These are phyloP conservation scores for Drosophila neutralis DNA, from an alignment of 2,888 invertebrate genomes.

Conservation along the genomic window DNA sequence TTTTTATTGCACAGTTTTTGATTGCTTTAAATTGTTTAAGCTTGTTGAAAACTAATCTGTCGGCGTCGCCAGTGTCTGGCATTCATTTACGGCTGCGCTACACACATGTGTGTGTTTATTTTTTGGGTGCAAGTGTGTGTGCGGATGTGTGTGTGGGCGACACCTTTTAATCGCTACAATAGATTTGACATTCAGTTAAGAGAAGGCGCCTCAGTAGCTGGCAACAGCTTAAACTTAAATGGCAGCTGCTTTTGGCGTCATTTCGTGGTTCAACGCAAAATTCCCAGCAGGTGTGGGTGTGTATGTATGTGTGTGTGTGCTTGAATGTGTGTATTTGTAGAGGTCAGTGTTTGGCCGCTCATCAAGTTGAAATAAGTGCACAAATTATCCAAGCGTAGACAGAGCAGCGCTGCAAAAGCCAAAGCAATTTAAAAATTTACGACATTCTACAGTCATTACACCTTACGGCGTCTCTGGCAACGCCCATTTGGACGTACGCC, in stretches of 20 bases:
- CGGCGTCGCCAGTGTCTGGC: conserved; percentile 15
- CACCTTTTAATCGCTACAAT: conserved; percentile 65
- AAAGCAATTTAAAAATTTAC: conserved; percentile 75
- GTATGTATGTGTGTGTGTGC: background rate
- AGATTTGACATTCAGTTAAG: conserved; percentile 79
- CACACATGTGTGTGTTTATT: conserved; percentile 1
- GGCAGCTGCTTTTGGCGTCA: conserved; percentile 15
- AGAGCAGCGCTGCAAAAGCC: conserved; percentile 46
- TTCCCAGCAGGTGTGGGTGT: conserved; percentile 61
- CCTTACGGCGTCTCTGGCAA: conserved; percentile 62
- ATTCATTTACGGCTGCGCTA: conserved; percentile 34
- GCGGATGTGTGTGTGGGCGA: conserved; percentile 6
- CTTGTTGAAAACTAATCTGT: conserved; percentile 42
- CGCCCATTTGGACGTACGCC: conserved; percentile 64
- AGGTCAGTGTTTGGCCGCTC: conserved; percentile 19
- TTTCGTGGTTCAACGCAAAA: conserved; percentile 50
- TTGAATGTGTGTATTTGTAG: background rate
- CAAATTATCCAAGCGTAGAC: conserved; percentile 70
- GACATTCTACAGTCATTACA: conserved; percentile 79
- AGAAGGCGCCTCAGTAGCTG: conserved; percentile 26
- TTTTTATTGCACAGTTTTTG: conserved; percentile 53
- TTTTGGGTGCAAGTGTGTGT: background rate
- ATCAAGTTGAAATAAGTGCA: conserved; percentile 40
- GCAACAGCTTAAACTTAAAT: conserved; percentile 1
- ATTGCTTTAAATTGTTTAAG: conserved; percentile 71